Conservation (phyloP, 2,888 invertebrate genomes). For the Drosophila kanekoi region DNA sequence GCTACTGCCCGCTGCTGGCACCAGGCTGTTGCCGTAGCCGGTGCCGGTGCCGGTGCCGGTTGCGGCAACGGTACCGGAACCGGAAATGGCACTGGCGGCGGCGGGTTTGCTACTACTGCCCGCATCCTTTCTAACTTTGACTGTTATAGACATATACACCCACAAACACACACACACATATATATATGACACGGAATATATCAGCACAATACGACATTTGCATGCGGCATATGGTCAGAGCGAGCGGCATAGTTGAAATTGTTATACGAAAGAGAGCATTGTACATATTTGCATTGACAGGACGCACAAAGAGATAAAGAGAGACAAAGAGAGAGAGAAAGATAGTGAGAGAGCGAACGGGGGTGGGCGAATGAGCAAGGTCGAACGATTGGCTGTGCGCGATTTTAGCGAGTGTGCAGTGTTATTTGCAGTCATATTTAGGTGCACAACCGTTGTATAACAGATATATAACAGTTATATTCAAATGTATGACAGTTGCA, state of each 20-base stretch:
- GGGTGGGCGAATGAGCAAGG: conserved; percentile 6
- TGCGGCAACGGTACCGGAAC: conserved; percentile 31
- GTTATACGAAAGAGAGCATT: conserved; percentile 57
- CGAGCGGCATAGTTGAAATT: conserved; percentile 43
- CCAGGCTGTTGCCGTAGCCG: conserved; percentile 20
- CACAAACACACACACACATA: conserved; percentile 10
- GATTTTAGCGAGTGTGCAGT: conserved; percentile 10
- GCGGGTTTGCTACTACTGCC: conserved; percentile 46
- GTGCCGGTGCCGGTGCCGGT: conserved; percentile 21
- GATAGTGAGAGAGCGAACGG: conserved; percentile 5
- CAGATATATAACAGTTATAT: not conserved
- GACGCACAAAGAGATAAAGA: conserved; percentile 4
- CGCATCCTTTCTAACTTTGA: conserved; percentile 69
- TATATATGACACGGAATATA: conserved; percentile 11
- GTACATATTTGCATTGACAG: conserved; percentile 47
- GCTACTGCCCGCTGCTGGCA: conserved; percentile 59
- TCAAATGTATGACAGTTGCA: conserved; percentile 4
- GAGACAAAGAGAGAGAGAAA: not conserved
- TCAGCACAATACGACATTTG: conserved; percentile 24
- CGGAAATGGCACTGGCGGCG: conserved; percentile 16
- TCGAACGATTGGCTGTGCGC: conserved; percentile 24
- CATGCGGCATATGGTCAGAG: conserved; percentile 37
- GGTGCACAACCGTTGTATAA: not conserved
- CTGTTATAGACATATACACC: conserved; percentile 34
- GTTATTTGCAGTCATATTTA: conserved; percentile 1